phyloP scores from a whole-genome alignment of 2,113 vertebrate genomes.

The Limanda limanda region DNA sequence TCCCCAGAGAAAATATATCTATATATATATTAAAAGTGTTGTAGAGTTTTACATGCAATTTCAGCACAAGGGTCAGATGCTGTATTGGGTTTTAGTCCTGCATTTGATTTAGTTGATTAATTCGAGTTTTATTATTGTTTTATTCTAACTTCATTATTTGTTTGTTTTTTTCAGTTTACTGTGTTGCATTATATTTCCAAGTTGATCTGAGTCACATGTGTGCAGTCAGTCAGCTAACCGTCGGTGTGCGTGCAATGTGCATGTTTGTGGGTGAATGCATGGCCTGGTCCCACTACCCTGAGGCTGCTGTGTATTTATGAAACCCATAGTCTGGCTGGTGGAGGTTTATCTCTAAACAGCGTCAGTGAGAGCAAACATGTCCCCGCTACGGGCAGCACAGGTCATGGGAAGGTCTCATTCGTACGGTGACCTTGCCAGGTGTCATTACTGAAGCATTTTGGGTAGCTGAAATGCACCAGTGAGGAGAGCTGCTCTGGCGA shows the following conservation, averaged over 20 bases:
- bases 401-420: constrained; percentile 73
- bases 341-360: constrained; percentile 75
- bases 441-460: constrained; percentile 64
- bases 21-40: too few species aligned
- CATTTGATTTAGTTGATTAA: not conserved
- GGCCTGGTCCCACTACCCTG: constrained; percentile 18
- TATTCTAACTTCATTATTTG: not conserved
- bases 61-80: too few species aligned
- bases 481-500: constrained; percentile 14
- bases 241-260: constrained; percentile 22
- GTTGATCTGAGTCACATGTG: constrained; percentile 1
- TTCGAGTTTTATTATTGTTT: not conserved
- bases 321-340: constrained; percentile 44
- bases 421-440: constrained; percentile 76
- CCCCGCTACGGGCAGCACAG: constrained; percentile 57
- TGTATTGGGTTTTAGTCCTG: too few species aligned
- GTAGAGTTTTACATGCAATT: too few species aligned
- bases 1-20: too few species aligned
- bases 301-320: constrained; percentile 65
- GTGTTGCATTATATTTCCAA: not conserved
- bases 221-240: constrained; percentile 12
- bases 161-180: constrained; percentile 1
- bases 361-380: constrained; percentile 58
- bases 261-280: constrained; percentile 42
- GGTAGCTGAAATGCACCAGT: constrained; percentile 34